Percentiles rank a stretch among this genome's conserved stretches.
phyloP scores from a whole-genome alignment of 2,797 vertebrate species.

The Naso thynnoides region DNA sequence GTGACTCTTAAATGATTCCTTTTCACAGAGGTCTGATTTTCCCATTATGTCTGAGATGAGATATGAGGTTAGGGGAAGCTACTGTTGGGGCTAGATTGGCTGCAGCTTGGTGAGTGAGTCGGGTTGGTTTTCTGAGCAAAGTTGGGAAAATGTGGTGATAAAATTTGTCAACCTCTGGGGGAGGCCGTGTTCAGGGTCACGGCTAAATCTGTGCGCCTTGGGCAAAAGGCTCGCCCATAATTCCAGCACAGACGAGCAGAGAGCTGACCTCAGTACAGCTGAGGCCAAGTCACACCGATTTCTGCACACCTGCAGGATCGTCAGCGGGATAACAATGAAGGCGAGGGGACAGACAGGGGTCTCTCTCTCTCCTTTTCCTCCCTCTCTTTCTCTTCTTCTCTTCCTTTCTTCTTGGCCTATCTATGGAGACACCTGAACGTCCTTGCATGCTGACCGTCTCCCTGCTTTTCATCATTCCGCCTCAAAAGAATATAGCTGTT shows the following conservation, averaged over 20 bases:
- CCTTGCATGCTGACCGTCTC: constrained; percentile 58
- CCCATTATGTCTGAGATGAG: constrained; percentile 79
- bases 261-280: constrained; percentile 83
- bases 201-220: constrained; percentile 89
- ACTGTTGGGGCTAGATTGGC: constrained; percentile 58
- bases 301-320: constrained; percentile 86
- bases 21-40: constrained; percentile 77
- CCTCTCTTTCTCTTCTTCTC: constrained; percentile 36
- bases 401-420: constrained; percentile 60
- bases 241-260: constrained; percentile 90
- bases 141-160: constrained; percentile 89
- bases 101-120: constrained; percentile 45
- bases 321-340: constrained; percentile 80
- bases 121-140: constrained; percentile 71
- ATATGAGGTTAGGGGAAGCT: constrained; percentile 71
- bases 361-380: constrained; percentile 27
- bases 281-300: constrained; percentile 79
- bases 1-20: constrained; percentile 76
- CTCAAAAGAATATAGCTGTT: constrained; percentile 46
- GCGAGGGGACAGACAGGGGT: constrained; percentile 62
- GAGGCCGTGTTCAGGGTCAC: constrained; percentile 89
- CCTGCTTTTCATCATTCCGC: constrained; percentile 31
- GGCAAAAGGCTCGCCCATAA: constrained; percentile 88
- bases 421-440: constrained; percentile 75
- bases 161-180: constrained; percentile 88